Percentiles rank a stretch among this genome's conserved stretches.
phyloP scores from a whole-genome alignment of 2,113 vertebrate genomes.

The Scytalopus superciliaris region DNA sequence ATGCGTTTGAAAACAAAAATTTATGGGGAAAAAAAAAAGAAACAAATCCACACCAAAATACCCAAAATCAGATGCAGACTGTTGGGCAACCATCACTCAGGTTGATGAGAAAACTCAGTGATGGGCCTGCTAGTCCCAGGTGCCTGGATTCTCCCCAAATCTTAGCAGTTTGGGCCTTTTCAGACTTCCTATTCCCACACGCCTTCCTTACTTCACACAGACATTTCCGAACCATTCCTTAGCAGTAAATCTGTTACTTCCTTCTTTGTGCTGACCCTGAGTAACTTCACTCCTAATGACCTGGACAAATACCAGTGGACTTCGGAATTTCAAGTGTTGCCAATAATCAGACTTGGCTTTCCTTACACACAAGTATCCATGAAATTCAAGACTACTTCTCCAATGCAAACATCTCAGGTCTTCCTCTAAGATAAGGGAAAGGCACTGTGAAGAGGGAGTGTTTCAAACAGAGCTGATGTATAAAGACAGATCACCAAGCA shows the following conservation, averaged over 20 bases:
- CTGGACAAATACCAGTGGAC: slow-evolving; percentile 19
- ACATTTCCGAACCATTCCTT: neutral
- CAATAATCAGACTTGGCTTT: neutral
- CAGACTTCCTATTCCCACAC: neutral
- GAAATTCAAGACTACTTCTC: slow-evolving; percentile 5
- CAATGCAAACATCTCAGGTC: slow-evolving; percentile 5
- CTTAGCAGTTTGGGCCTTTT: neutral
- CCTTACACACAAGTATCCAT: neutral
- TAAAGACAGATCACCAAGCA: neutral
- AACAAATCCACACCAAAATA: neutral
- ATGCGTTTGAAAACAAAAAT: neutral
- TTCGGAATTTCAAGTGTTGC: neutral
- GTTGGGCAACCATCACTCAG: neutral
- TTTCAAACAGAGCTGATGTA: neutral
- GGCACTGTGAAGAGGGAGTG: neutral
- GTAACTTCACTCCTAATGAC: slow-evolving; percentile 11
- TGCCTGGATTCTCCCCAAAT: neutral
- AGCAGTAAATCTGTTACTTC: neutral
- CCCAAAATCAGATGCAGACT: neutral
- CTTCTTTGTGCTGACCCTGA: neutral
- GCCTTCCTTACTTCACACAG: neutral
- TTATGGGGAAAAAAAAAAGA: neutral
- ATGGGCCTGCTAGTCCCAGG: neutral
- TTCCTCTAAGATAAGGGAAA: neutral
- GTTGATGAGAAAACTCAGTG: neutral